Base-by-base conservation (phyloP, 2,797 vertebrate genomes). In the Manis crassicaudata region DNA sequence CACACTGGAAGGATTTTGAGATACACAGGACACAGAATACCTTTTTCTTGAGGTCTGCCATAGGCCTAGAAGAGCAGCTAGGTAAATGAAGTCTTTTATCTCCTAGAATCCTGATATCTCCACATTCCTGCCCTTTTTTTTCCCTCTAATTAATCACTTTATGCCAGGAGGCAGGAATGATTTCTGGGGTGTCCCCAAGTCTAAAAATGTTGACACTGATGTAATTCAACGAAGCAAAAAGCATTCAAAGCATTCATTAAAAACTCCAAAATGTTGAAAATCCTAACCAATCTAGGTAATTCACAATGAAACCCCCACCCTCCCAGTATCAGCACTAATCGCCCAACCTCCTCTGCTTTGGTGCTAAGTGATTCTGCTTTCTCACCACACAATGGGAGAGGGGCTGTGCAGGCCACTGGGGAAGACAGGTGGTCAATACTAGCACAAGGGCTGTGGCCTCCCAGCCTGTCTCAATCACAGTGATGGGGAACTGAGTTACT, bases 401-500 rank as follows among this genome's bases (percentile, higher is more conserved):
- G 43, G 23, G 54, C 2, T 25, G 0, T 37, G 2, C 8, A 3
- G 88, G 86, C 21, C 11, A 7, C 37, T 4, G 62, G 37, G 2
- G 21, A 96, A 84, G 60, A 88, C 54, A 40, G 68, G 46, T 60
- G 82, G 92, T 91, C 77, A 13, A 92, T 62, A 2, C 16, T 46
- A 50, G 43, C 16, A 0, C 3, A 0, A 29, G 65, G 46, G 32
- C 92, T 25, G 52, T 77, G 70, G 27, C 50, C 9, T 43, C 76
- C 93, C 88, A 77, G 80, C 29, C 0, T 7, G 2, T 92, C 94
- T 90, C 68, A 35, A n/a, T 94, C 89, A 72, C 0, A 89, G 14
- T 62, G 81, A 56, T 8, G 60, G 35, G 58, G 67, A 97, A 96
- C 12, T 70, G 50, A 97, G 72, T 93, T 95, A 75, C 72, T 77